Evolutionary conservation across 2,888 invertebrate genomes (phyloP), one percentile per base, ranked within the genome.

Genomic region (Microdon myrmicae): DNA sequence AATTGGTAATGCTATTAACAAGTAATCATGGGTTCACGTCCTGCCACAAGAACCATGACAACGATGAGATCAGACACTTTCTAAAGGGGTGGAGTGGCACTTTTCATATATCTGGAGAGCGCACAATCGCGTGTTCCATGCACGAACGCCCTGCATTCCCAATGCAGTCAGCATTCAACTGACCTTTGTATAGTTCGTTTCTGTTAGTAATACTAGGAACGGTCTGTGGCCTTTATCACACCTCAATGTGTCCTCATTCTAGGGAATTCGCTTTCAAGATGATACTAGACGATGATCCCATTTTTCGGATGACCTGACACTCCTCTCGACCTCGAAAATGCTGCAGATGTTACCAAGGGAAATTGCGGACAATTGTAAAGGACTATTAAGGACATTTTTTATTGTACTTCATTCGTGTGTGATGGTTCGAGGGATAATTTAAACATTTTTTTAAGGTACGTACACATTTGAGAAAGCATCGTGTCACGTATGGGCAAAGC

Each of bases 31-130:
- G 45, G 45, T 55, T 39, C 38, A 55, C 34, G 10, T 38, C 29
- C 20, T 26, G 10, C 25, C 37, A 31, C 10, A 16, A 23, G 16
- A 37, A 45, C 45, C 44, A n/a, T 3, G 22, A 4, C 9, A 20
- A 32, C 6, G 54, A 54, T 54, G 54, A 54, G 54, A 54, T 55
- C 54, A 55, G 45, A 16, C 20, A 39, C 54, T 55, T 55, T 55
- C 54, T 38, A 55, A 45, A 55, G 45, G 35, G 12, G 13, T 13
- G 17, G 8, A 2, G 16, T 37, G 20, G 9, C 26, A 23, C 25
- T 39, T 39, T 45, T 45, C 39, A 38, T 34, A 39, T 45, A 39
- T n/a, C n/a, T 38, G 38, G 54, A 45, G 45, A 39, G 34, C 54
- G 39, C 38, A 32, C 32, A 38, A 26, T 32, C 32, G 39, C 16